These are phyloP conservation scores for Actenoides lindsayi DNA, from an alignment of 2,113 vertebrate genomes.

Conservation along the genomic window DNA sequence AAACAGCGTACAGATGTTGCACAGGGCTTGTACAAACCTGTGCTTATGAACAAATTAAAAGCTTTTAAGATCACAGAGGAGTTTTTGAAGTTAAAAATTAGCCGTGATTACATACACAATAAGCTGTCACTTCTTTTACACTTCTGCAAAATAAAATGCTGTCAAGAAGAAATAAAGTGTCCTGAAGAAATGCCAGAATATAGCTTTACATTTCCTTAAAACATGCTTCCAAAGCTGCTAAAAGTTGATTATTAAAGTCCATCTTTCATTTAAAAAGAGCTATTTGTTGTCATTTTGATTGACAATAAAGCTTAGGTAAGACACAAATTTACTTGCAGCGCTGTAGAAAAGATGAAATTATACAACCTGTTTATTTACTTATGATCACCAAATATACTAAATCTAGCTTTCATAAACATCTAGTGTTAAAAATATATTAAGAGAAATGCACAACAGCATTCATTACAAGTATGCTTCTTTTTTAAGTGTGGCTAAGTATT, in stretches of 20 bases:
- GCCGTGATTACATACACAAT: slow-evolving; percentile 78
- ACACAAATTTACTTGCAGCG: neutral
- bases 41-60: slow-evolving; percentile 78
- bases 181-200: slow-evolving; percentile 57
- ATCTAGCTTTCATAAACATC: neutral
- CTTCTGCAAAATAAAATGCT: slow-evolving; percentile 77
- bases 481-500: neutral
- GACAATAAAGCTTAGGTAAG: neutral
- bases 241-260: slow-evolving; percentile 43
- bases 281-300: slow-evolving; percentile 3
- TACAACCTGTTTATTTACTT: neutral
- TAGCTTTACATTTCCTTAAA: slow-evolving; percentile 68
- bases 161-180: slow-evolving; percentile 67
- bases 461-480: neutral
- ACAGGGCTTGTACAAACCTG: slow-evolving; percentile 76
- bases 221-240: slow-evolving; percentile 57
- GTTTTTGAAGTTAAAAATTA: slow-evolving; percentile 82
- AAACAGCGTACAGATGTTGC: slow-evolving; percentile 58
- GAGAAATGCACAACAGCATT: neutral
- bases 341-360: neutral
- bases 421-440: neutral
- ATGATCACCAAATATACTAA: neutral
- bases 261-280: neutral
- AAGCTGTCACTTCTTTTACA: slow-evolving; percentile 80
- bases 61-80: slow-evolving; percentile 78